Percentiles rank a stretch among this genome's conserved stretches.
These are phyloP conservation scores for Drosophila lutescens DNA, from an alignment of 2,888 invertebrate species.

Conservation along the genomic window DNA sequence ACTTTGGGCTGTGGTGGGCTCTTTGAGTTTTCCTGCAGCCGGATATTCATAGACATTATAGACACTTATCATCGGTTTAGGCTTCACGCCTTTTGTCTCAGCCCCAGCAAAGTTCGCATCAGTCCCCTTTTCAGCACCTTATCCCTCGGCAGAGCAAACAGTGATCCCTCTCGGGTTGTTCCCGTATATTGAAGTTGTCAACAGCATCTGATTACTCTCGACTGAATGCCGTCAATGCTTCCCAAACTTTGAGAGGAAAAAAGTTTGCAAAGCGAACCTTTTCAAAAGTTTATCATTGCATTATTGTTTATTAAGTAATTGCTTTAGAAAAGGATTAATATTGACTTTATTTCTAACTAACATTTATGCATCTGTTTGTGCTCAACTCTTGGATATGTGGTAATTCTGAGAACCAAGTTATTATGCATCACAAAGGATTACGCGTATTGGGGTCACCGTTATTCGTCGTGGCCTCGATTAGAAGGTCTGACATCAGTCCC, in stretches of 20 bases:
- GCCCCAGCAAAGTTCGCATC: slow-evolving; percentile 14
- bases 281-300: too few relatives aligned
- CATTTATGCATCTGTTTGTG: too few relatives aligned
- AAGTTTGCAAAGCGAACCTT: too few relatives aligned
- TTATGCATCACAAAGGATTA: slow-evolving; percentile 24
- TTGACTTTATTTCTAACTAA: too few relatives aligned
- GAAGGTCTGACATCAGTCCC: slow-evolving; percentile 27
- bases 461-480: slow-evolving; percentile 18
- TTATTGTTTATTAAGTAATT: too few relatives aligned
- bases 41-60: slow-evolving; percentile 70
- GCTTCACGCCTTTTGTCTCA: slow-evolving; percentile 73
- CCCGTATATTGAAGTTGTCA: slow-evolving; percentile 16
- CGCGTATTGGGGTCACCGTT: slow-evolving; percentile 46
- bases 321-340: too few relatives aligned
- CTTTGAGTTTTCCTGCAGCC: slow-evolving; percentile 26
- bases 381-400: too few relatives aligned
- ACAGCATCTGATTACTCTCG: slow-evolving; percentile 16
- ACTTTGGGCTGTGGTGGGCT: slow-evolving; percentile 50
- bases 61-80: slow-evolving; percentile 73
- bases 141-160: slow-evolving; percentile 5
- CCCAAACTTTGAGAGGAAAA: background rate
- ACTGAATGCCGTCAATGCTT: slow-evolving; percentile 1
- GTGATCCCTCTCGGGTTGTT: slow-evolving; percentile 7
- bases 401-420: slow-evolving; percentile 3
- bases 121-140: background rate